Evolutionary conservation across 2,113 vertebrate genomes (phyloP).

Genomic region (Gobio gobio): DNA sequence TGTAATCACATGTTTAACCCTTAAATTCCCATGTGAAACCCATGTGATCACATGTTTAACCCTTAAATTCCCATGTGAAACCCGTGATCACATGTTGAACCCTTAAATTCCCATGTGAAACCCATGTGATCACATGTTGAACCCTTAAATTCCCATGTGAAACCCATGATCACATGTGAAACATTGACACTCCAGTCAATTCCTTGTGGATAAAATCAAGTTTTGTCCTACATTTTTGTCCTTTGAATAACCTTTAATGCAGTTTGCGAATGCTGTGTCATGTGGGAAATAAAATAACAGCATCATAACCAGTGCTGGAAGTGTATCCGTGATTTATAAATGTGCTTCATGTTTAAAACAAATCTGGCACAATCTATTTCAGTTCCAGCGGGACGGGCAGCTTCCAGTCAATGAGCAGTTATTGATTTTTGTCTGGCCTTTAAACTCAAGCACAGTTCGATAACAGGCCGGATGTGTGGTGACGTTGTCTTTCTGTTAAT

Average conservation of each 20-base stretch:
- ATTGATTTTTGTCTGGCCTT: slow-evolving; percentile 31
- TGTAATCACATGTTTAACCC: too few species aligned
- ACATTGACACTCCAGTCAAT: neutral
- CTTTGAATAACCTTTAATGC: neutral
- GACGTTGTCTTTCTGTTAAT: neutral
- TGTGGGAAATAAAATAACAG: neutral
- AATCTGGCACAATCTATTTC: slow-evolving; percentile 3
- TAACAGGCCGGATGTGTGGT: neutral
- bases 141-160: too few species aligned
- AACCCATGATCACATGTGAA: too few species aligned
- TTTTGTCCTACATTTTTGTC: neutral
- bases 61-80: too few species aligned
- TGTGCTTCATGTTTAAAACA: slow-evolving; percentile 3
- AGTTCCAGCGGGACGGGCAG: neutral
- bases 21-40: too few species aligned
- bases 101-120: too few species aligned
- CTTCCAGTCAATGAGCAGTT: neutral
- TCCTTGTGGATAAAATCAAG: neutral
- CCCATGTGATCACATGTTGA: too few species aligned
- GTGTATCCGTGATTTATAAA: neutral
- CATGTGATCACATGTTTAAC: too few species aligned
- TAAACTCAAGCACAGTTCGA: neutral
- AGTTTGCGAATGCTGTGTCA: neutral
- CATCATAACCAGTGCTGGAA: neutral
- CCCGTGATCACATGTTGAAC: too few species aligned